Base-by-base conservation (phyloP, 1,140 invertebrate genomes). In the Conus betulinus region DNA sequence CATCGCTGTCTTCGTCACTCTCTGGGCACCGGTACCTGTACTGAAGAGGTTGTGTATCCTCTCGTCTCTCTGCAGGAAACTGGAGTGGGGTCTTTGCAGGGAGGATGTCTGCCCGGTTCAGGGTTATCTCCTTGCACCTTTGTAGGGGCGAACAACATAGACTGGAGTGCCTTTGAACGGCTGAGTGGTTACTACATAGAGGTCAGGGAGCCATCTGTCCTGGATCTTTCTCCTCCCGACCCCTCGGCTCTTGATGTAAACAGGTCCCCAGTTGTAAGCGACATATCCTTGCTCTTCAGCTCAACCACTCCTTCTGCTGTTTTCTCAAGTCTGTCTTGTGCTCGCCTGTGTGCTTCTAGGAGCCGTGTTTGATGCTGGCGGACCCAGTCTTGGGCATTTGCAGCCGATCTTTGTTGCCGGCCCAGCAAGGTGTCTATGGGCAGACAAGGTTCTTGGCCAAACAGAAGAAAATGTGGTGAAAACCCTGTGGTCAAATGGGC, bases 401-500 rank as follows among this genome's bases (percentile, higher is more conserved):
- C 55, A 4, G 39, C 20, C 23, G 39, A 84, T 27, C 5, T 8
- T 8, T 27, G 11, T 27, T 11, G 17, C 8, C 51, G n/a, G n/a
- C 55, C 82, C 51, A 84, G n/a, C 63, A 15, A 71, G n/a, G 63
- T 71, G 63, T 71, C 63, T 71, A 71, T n/a, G 23, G 63, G 63
- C 63, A 71, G 63, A 17, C 63, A 39, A 51, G 67, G 25, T 82
- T 39, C 39, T 39, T 39, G 39, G 39, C 39, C 39, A 3, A 39
- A 39, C 39, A 39, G 39, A 39, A 39, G 76, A 51, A 87, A 15
- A 60, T 90, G 81, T 8, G 87, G 84, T 13, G 87, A 60, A 53
- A 71, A 89, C 4, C 90, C 89, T 15, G 89, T 90, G 7, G 88
- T 76, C 23, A 85, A 25, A 84, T 91, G 90, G 87, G 39, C 0